Evolutionary conservation across 37 sponge, comb jelly and placozoan species (phyloP).

Genomic region (Halichondria panicea): DNA sequence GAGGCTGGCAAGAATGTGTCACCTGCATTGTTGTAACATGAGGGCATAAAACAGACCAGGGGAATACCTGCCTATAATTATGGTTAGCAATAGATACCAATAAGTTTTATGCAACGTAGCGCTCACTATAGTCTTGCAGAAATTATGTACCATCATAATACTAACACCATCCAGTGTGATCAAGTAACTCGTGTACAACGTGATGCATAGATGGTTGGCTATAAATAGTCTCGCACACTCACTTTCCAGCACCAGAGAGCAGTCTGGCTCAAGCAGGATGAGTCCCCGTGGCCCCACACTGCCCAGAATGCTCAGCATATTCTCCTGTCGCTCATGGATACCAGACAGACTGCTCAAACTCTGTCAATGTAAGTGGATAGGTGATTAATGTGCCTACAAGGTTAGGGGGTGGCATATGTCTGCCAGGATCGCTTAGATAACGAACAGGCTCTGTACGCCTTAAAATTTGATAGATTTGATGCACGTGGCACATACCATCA

Average conservation of each 20-base stretch:
- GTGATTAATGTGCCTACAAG: too few species aligned
- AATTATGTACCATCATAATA: background rate
- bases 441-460: too few species aligned
- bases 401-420: background rate
- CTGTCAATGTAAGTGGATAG: too few species aligned
- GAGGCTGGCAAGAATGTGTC: slow-evolving; percentile 32
- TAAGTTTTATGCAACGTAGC: background rate
- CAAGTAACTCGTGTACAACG: background rate
- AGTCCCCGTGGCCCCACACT: slow-evolving; percentile 34
- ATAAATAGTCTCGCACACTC: background rate
- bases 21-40: background rate
- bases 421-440: too few species aligned
- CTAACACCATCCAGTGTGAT: background rate
- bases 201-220: background rate
- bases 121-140: background rate
- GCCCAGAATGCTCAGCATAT: slow-evolving; percentile 31
- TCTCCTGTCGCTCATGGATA: slow-evolving; percentile 9
- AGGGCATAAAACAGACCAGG: background rate
- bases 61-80: background rate
- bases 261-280: slow-evolving; percentile 31
- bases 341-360: background rate
- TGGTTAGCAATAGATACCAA: background rate
- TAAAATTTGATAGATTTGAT: too few species aligned
- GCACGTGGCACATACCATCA: too few species aligned
- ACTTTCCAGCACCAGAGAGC: slow-evolving; percentile 35